Base-by-base conservation (phyloP, 2,113 vertebrate genomes). In the Puntigrus tetrazona region DNA sequence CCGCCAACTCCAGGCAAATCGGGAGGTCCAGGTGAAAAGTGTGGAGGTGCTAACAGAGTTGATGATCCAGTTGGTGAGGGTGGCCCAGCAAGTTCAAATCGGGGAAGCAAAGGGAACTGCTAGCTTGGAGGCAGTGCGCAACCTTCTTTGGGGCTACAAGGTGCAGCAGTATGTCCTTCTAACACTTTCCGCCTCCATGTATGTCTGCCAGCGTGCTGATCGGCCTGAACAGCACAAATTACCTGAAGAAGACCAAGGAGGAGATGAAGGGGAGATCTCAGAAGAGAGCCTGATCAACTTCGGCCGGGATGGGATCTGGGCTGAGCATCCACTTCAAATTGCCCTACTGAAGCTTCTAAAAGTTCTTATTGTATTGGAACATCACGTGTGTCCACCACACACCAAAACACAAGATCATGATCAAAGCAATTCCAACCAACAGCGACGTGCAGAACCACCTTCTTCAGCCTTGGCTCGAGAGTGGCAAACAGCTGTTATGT, bases 21-120 rank as follows among this genome's bases (percentile, higher is more conserved):
- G 96, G 9, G 97, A 98, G 0, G 97, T 98, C 27, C 97, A 98
- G 93, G 97, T 99, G 77, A 97, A 97, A 87, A 98, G 98, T 0
- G 97, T 97, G 38, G 95, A 96, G 87, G 97, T 99, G 13, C 91
- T 99, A 67, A 96, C 96, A 2, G 90, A 95, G 7, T 87, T 99
- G 27, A 91, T 96, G 90, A 91, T 89, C 0, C 96, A 97, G 90
- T 92, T 99, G 80, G 89, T 94, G 10, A 76, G 73, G 0, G 45
- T 93, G 84, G 95, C 94, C 25, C 86, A 84, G 81, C 95, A 93
- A 85, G 86, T 91, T 0, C 90, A 93, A 0, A 95, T 57, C 2
- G 72, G 55, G 2, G 78, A 78, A 3, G 29, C 76, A 22, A 86
- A 6, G 81, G 84, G 95, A 0, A 89, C 78, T 20, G 89, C 81